Percentiles rank a stretch among this genome's conserved stretches.
Evolutionary conservation across 2,113 vertebrate genomes (phyloP).

Genomic region (Pseudopipra pipra): DNA sequence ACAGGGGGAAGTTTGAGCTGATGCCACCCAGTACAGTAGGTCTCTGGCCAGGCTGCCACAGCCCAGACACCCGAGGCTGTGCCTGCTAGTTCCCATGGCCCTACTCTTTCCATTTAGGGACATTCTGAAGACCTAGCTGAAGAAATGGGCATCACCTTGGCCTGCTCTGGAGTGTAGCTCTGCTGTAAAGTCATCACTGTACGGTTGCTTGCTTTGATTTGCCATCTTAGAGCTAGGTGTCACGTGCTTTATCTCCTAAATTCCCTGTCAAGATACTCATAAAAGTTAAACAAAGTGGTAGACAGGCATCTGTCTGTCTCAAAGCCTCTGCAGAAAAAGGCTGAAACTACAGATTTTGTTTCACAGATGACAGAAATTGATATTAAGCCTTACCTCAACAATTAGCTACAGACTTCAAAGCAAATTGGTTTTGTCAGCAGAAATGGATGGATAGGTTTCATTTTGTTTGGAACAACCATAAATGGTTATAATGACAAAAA

Average conservation of each 20-base stretch:
- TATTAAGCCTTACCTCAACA: neutral
- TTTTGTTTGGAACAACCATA: neutral
- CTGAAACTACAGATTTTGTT: neutral
- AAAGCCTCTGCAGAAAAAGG: neutral
- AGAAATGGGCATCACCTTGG: neutral
- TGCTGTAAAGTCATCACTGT: neutral
- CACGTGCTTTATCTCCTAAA: neutral
- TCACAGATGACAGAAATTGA: neutral
- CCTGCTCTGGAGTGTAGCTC: neutral
- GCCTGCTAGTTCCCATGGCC: neutral
- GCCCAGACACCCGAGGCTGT: fast-evolving
- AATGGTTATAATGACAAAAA: neutral
- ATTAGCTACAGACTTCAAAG: neutral
- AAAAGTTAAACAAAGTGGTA: neutral
- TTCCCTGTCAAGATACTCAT: neutral
- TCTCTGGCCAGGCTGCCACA: neutral
- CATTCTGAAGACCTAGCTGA: neutral
- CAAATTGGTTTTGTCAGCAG: neutral
- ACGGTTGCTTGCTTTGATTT: neutral
- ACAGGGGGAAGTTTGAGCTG: neutral
- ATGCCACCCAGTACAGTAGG: neutral
- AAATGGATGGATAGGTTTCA: neutral
- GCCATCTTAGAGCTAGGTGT: neutral
- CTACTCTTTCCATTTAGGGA: neutral
- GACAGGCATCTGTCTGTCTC: neutral